Evolutionary conservation across 1,140 invertebrate species (phyloP), one percentile per base, ranked within the genome.

Genomic region (Nixonia krombeini): DNA sequence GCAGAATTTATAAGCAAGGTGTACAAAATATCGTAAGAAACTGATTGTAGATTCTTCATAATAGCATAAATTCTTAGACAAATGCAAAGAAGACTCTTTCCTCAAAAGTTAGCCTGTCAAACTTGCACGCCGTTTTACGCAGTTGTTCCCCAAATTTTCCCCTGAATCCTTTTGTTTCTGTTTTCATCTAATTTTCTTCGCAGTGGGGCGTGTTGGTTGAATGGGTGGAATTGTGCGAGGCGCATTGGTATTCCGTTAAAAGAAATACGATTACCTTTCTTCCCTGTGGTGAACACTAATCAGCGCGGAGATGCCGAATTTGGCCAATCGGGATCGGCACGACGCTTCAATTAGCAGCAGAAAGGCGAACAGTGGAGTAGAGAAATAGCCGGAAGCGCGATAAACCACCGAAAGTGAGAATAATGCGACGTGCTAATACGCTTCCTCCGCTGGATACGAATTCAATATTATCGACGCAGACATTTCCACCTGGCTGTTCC

Each of bases 241-340:
- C 57, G 61, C 68, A 76, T 78, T 76, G 71, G 70, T 73, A 76
- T 76, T 76, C 71, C 70, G 47, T 56, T 21, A 64, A 72, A 75
- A 70, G 70, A 75, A 76, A 75, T 72, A 51, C 66, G 70, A 79
- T 79, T 76, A 79, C 53, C 66, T 74, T 72, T 69, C 68, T 71
- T 73, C 50, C 59, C 71, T 59, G 61, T 67, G 42, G 70, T 50
- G 70, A 51, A 31, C 46, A 47, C 50, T 59, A 71, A 70, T 73
- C 55, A 61, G 45, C 41, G 38, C 17, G 15, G 33, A 63, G 44
- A 17, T 49, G 42, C 53, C 28, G 40, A 31, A 12, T 53, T 44
- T 56, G 37, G 44, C 56, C 41, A 63, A 61, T 69, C 41, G 44
- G 37, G 47, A 68, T 62, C 37, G 45, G 44, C 42, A 64, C 45